A percentile compares a stretch with the other conserved stretches of the same genome.
Conservation (phyloP, 1,140 invertebrate genomes). For the Drosophila punjabiensis region DNA sequence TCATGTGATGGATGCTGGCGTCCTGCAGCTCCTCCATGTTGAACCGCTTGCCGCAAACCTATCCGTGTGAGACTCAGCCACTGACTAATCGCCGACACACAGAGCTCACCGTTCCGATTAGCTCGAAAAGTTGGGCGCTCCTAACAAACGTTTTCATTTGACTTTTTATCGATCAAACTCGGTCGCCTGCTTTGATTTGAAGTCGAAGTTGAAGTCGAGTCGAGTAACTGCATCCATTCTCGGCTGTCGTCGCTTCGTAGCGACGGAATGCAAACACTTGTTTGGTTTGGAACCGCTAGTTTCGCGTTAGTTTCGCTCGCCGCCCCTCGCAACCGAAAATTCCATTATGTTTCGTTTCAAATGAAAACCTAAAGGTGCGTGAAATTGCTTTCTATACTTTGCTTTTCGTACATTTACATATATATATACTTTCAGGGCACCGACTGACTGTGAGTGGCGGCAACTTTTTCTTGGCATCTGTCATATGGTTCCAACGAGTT, state of each 20-base stretch:
- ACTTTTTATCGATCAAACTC: constrained; percentile 65
- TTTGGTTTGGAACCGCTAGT: constrained; percentile 33
- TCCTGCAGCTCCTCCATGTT: constrained; percentile 87
- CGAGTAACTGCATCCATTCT: constrained; percentile 15
- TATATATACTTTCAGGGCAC: constrained; percentile 8
- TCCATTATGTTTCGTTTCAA: constrained; percentile 56
- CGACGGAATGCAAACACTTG: constrained; percentile 80
- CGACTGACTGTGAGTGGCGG: constrained; percentile 27
- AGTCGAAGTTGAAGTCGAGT: constrained; percentile 21
- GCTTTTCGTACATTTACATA: neutral
- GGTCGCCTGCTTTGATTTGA: constrained; percentile 57
- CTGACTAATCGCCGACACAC: constrained; percentile 28
- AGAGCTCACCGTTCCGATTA: constrained; percentile 24
- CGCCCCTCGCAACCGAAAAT: constrained; percentile 51
- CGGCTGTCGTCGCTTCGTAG: constrained; percentile 64
- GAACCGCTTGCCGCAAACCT: neutral
- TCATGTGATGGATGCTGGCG: constrained; percentile 87
- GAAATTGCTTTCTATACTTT: constrained; percentile 54
- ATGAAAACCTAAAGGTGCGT: constrained; percentile 49
- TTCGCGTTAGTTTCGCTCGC: constrained; percentile 14
- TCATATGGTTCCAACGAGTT: constrained; percentile 44
- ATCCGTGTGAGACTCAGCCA: constrained; percentile 3
- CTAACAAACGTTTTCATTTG: constrained; percentile 27
- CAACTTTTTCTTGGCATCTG: constrained; percentile 51
- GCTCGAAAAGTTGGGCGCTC: constrained; percentile 25